These are phyloP conservation scores for Setophaga kirtlandii DNA, from an alignment of 2,113 vertebrate species.

Conservation along the genomic window DNA sequence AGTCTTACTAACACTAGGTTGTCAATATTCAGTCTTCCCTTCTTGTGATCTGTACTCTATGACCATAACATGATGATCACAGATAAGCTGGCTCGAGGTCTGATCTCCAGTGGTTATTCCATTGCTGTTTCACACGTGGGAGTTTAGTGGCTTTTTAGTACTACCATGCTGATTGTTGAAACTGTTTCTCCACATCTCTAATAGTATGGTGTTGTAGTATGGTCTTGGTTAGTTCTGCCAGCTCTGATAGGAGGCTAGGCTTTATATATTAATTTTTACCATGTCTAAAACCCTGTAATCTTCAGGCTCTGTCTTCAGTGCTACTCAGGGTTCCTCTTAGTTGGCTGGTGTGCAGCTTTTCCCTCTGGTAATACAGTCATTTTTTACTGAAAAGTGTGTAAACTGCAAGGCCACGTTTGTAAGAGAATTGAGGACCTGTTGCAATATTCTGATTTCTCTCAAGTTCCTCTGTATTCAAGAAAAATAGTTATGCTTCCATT, in stretches of 20 bases:
- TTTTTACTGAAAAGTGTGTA: not conserved
- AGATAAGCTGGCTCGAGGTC: not conserved
- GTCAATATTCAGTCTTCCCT: not conserved
- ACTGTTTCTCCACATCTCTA: not conserved
- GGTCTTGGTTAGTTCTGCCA: not conserved
- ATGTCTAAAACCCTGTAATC: rapidly evolving
- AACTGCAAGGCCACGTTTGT: not conserved
- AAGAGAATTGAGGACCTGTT: not conserved
- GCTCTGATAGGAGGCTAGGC: not conserved
- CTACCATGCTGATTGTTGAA: not conserved
- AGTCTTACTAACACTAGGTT: not conserved
- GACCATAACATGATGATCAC: not conserved
- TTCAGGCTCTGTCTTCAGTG: not conserved
- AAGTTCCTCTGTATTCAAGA: not conserved
- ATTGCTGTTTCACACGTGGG: not conserved
- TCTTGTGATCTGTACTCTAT: not conserved
- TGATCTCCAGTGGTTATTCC: not conserved
- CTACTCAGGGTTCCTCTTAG: not conserved
- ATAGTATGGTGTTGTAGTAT: not conserved
- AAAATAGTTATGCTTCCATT: not conserved
- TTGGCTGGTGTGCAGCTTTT: not conserved
- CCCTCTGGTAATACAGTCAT: not conserved
- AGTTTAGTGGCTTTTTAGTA: not conserved
- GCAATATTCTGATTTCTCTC: not conserved
- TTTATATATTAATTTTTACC: rapidly evolving